Conservation (phyloP, 2,113 vertebrate genomes). For the Lasiurus cinereus region DNA sequence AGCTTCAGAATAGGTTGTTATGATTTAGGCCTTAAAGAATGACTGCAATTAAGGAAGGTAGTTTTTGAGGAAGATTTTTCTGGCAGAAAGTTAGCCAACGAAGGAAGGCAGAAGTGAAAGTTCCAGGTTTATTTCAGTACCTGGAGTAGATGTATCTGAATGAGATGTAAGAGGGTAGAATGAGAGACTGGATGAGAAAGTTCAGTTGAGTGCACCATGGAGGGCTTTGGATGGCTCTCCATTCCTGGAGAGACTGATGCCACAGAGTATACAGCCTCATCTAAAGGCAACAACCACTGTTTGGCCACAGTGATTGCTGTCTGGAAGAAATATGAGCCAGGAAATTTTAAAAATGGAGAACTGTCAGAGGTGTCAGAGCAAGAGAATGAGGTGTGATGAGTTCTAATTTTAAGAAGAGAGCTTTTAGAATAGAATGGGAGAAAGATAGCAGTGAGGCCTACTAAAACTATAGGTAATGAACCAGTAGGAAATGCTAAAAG, state of each 20-base stretch:
- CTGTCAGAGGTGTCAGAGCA: background rate
- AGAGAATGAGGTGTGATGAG: background rate
- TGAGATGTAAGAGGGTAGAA: background rate
- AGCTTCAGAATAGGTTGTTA: background rate
- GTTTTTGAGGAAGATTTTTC: background rate
- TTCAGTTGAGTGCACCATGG: background rate
- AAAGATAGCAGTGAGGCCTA: background rate
- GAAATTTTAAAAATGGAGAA: background rate
- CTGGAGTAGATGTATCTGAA: background rate
- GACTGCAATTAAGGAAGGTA: background rate
- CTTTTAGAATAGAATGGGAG: conserved; percentile 21
- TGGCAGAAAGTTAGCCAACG: background rate
- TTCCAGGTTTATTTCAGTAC: background rate
- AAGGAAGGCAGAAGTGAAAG: background rate
- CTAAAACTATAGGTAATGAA: background rate
- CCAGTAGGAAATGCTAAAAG: background rate
- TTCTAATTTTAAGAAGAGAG: background rate
- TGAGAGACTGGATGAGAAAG: background rate
- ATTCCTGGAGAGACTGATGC: background rate
- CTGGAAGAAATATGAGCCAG: background rate
- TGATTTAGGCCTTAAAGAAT: conserved; percentile 35
- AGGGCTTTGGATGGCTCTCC: background rate
- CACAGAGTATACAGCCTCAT: background rate
- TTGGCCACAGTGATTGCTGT: background rate
- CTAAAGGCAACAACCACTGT: background rate